These are phyloP conservation scores for Clunio marinus DNA, from an alignment of 2,888 invertebrate species.

Conservation along the genomic window DNA sequence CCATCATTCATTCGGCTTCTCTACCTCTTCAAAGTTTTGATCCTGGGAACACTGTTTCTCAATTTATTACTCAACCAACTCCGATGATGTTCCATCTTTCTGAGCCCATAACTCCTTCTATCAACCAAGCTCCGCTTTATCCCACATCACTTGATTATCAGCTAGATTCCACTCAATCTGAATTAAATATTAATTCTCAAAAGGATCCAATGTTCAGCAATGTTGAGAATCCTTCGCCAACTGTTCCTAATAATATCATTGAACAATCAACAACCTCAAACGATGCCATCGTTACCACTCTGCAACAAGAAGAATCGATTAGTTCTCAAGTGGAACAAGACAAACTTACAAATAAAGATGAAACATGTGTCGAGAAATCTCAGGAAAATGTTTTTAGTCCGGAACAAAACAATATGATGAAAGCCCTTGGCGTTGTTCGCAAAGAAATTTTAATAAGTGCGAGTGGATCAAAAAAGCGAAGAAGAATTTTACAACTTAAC, in stretches of 20 bases:
- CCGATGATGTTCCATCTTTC: neutral
- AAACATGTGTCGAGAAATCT: too few species aligned
- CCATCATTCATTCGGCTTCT: neutral
- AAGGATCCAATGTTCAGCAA: neutral
- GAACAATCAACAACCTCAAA: neutral
- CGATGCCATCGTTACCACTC: neutral
- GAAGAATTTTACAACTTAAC: neutral
- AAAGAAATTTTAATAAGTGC: neutral
- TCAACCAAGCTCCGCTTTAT: too few species aligned
- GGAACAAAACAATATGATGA: conserved; percentile 2
- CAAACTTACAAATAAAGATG: too few species aligned
- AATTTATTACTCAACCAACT: neutral
- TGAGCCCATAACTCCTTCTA: neutral
- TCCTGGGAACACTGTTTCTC: neutral
- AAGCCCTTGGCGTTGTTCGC: conserved; percentile 10
- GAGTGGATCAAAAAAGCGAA: neutral
- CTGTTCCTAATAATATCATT: neutral
- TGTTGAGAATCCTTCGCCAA: neutral
- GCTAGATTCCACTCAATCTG: neutral
- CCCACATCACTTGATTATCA: neutral
- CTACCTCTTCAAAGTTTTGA: neutral
- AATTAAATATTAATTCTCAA: neutral
- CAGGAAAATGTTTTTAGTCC: neutral
- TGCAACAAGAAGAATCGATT: too few species aligned
- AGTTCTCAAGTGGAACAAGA: too few species aligned